Evolutionary conservation across 2,888 invertebrate genomes (phyloP).

Genomic region (Hydrotaea cyrtoneurina): DNA sequence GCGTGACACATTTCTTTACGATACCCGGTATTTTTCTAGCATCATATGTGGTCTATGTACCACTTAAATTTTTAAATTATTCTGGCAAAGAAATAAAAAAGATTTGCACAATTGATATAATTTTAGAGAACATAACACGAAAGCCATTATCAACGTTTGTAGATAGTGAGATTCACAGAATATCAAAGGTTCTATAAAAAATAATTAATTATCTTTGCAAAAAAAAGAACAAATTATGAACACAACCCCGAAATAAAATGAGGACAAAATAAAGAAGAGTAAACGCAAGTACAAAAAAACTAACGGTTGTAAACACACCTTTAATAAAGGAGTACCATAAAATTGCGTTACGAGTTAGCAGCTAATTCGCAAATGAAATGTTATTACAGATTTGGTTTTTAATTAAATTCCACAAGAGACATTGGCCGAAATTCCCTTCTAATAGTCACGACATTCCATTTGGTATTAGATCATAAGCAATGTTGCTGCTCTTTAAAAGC

Average conservation of each 20-base stretch:
- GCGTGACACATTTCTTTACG: too few species aligned
- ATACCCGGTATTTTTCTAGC: too few species aligned
- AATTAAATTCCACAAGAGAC: background rate
- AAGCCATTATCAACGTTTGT: background rate
- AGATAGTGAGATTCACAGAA: background rate
- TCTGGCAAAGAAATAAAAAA: background rate
- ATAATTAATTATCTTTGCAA: background rate
- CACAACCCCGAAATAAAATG: background rate
- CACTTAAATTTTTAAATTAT: background rate
- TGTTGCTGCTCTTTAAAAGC: too few species aligned
- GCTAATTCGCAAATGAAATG: background rate
- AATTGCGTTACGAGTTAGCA: background rate
- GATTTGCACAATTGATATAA: constrained; percentile 21
- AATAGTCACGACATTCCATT: too few species aligned
- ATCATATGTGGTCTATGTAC: too few species aligned
- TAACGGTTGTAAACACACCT: background rate
- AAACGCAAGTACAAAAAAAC: background rate
- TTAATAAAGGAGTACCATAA: background rate
- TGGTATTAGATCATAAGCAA: too few species aligned
- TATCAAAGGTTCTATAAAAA: background rate
- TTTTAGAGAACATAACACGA: background rate
- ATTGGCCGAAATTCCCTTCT: background rate
- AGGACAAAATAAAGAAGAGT: background rate
- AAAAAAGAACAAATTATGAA: background rate
- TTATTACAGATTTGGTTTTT: background rate